Base-by-base conservation (phyloP, 2,888 invertebrate genomes). In the Cephonodes hylas region DNA sequence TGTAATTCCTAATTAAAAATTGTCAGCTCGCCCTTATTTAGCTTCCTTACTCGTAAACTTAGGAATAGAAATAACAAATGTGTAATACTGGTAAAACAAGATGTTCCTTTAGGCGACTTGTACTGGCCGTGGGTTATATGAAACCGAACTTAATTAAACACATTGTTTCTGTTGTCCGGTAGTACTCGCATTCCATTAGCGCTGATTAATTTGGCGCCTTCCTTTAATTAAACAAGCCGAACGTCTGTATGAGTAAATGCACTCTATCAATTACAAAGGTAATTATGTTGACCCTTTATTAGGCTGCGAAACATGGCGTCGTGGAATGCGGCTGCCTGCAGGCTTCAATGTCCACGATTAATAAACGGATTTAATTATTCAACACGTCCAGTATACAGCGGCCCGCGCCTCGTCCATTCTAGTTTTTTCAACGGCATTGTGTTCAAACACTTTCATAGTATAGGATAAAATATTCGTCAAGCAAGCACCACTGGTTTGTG, bases 241-340 rank as follows among this genome's bases (percentile, higher is more conserved):
- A 53, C 18, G 64, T 59, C 64, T 46, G 60, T 59, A 65, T 59
- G 58, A 57, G 53, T 62, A 42, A 64, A 63, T 59, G 64, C 66
- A 65, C 61, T 70, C 61, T 60, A 68, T 65, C 73, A 75, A 74
- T 80, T 76, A 77, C 45, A 38, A 48, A 64, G 58, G 65, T 81
- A 79, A 77, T 81, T 75, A 73, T 72, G 72, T 80, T 82, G 84
- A 86, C 84, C 84, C 82, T 81, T 78, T 76, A 77, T 72, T 72
- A 67, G 67, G 66, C 77, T 77, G 75, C 79, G 80, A 83, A 86
- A 84, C 79, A 80, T 71, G 77, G 65, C 77, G 76, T 74, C 71
- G 65, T 69, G 80, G 84, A 84, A 84, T 79, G 83, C 77, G 75
- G 74, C 75, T 72, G 70, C 73, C 74, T 70, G 73, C 70, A 72